Conservation (phyloP, 2,888 invertebrate genomes). For the Congeria kusceri region DNA sequence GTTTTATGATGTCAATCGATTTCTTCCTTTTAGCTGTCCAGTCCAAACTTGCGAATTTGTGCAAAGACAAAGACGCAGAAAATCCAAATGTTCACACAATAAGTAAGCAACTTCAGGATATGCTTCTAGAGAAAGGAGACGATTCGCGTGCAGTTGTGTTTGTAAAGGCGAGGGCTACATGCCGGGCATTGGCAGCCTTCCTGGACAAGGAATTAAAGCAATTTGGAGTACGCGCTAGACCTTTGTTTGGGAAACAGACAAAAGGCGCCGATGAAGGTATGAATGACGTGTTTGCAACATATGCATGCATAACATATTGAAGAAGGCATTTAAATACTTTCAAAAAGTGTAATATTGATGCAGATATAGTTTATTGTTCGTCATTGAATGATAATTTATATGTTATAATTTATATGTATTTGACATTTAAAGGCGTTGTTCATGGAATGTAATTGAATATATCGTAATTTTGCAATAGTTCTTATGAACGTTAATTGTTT, state of each 20-base stretch:
- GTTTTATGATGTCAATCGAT: too few species aligned
- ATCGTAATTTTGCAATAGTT: too few species aligned
- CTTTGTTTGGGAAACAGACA: slow-evolving; percentile 16
- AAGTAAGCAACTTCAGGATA: slow-evolving; percentile 40
- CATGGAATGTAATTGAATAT: too few species aligned
- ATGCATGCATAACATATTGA: too few species aligned
- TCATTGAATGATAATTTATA: too few species aligned
- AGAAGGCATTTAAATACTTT: too few species aligned
- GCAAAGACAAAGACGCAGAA: slow-evolving; percentile 34
- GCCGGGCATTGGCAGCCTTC: slow-evolving; percentile 62
- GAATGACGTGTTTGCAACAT: not conserved
- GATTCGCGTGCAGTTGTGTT: slow-evolving; percentile 66
- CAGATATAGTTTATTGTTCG: too few species aligned
- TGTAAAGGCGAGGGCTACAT: slow-evolving; percentile 68
- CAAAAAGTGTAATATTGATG: too few species aligned
- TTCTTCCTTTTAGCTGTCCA: slow-evolving; percentile 29
- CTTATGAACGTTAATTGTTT: too few species aligned
- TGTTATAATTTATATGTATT: too few species aligned
- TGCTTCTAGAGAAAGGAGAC: slow-evolving; percentile 34
- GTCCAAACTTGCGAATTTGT: slow-evolving; percentile 30
- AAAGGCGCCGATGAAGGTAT: slow-evolving; percentile 25
- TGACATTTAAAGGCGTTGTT: too few species aligned
- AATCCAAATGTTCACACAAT: slow-evolving; percentile 67
- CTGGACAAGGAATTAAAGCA: slow-evolving; percentile 20
- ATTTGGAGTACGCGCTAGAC: not conserved